Conservation (phyloP, 1,140 invertebrate genomes). For the Orchestia grillus region DNA sequence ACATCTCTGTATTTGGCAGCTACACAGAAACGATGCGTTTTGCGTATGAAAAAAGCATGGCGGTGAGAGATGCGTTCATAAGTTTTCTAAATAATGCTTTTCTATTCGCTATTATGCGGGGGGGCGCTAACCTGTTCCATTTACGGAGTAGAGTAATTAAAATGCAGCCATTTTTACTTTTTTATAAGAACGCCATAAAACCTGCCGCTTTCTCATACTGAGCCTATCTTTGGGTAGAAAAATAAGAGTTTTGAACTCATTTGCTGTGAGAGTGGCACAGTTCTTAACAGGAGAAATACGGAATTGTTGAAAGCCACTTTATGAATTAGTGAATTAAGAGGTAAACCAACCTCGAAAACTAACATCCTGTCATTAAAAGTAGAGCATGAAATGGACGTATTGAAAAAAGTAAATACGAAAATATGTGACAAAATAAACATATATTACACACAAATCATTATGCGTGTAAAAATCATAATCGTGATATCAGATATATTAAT, state of each 20-base stretch:
- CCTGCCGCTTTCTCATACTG: background rate
- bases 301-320: background rate
- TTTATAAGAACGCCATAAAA: background rate
- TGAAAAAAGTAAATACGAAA: too few species aligned
- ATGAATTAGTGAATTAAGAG: background rate
- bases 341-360: background rate
- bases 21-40: background rate
- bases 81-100: too few species aligned
- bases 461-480: too few species aligned
- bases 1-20: background rate
- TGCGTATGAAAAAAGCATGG: background rate
- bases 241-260: background rate
- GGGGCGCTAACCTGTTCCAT: background rate
- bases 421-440: too few species aligned
- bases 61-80: background rate
- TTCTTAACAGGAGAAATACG: background rate
- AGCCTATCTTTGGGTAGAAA: background rate
- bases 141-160: background rate
- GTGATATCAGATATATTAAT: too few species aligned
- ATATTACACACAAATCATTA: too few species aligned
- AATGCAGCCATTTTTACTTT: background rate
- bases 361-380: background rate
- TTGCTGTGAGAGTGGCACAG: background rate
- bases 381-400: too few species aligned
- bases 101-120: background rate